Evolutionary conservation across 2,888 invertebrate genomes (phyloP).

Genomic region (Athalia rosae): DNA sequence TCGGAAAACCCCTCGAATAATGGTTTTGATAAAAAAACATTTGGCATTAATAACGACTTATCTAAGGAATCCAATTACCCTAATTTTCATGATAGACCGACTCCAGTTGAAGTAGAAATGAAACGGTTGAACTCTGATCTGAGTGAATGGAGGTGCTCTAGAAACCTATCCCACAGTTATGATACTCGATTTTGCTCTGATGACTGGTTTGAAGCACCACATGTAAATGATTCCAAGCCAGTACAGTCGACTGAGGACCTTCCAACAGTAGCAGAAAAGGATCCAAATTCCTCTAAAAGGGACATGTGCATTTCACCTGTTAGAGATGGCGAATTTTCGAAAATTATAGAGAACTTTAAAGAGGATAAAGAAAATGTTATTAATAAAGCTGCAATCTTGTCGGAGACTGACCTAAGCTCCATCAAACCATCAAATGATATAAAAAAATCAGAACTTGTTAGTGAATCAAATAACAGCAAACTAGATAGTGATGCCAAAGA

Average conservation of each 20-base stretch:
- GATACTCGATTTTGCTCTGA: conserved; percentile 17
- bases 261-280: not conserved
- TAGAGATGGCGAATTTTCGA: not conserved
- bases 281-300: not conserved
- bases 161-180: not conserved
- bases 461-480: not conserved
- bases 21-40: not conserved
- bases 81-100: conserved; percentile 1
- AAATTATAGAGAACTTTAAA: not conserved
- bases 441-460: not conserved
- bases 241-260: not conserved
- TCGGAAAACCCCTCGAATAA: not conserved
- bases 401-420: not conserved
- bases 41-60: conserved; percentile 24
- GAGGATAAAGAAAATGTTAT: not conserved
- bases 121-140: not conserved
- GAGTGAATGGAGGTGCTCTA: not conserved
- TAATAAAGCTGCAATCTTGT: not conserved
- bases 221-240: not conserved
- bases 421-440: not conserved
- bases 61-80: conserved; percentile 36
- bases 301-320: not conserved
- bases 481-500: not conserved
- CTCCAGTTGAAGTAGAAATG: not conserved
- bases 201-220: conserved; percentile 24